Evolutionary conservation across 2,113 vertebrate species (phyloP).

Genomic region (Sorex fumeus): DNA sequence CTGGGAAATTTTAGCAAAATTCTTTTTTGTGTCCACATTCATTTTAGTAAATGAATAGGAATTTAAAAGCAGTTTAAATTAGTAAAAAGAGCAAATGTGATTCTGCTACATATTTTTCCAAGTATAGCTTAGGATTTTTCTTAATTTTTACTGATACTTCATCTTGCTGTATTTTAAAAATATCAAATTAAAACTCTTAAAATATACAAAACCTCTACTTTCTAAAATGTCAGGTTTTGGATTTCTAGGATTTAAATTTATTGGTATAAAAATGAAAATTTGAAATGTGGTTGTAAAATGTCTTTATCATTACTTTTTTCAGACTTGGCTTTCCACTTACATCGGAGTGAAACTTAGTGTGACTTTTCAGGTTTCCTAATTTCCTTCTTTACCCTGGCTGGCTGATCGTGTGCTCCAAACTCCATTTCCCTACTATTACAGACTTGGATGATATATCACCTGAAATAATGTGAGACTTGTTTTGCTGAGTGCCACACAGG

Average conservation of each 20-base stretch:
- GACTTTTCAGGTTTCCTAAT: background rate
- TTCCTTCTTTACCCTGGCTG: background rate
- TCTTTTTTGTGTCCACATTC: background rate
- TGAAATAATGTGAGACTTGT: background rate
- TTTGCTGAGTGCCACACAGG: background rate
- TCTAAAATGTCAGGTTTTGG: background rate
- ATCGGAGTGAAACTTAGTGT: background rate
- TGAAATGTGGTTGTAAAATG: background rate
- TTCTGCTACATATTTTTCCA: no score
- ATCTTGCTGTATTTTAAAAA: conserved; percentile 25
- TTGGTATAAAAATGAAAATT: background rate
- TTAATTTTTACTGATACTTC: background rate
- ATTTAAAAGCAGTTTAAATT: conserved; percentile 40
- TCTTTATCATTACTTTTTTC: background rate
- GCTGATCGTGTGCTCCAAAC: no score
- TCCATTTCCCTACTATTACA: background rate
- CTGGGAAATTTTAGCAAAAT: background rate
- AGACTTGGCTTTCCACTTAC: background rate
- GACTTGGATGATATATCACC: background rate
- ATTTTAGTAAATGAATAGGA: conserved; percentile 15
- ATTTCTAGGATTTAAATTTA: background rate
- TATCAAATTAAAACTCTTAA: background rate
- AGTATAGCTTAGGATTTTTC: background rate
- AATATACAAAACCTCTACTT: background rate
- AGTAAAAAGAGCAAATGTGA: background rate